phyloP scores from a whole-genome alignment of 2,888 invertebrate genomes.

The Drosophila testacea region DNA sequence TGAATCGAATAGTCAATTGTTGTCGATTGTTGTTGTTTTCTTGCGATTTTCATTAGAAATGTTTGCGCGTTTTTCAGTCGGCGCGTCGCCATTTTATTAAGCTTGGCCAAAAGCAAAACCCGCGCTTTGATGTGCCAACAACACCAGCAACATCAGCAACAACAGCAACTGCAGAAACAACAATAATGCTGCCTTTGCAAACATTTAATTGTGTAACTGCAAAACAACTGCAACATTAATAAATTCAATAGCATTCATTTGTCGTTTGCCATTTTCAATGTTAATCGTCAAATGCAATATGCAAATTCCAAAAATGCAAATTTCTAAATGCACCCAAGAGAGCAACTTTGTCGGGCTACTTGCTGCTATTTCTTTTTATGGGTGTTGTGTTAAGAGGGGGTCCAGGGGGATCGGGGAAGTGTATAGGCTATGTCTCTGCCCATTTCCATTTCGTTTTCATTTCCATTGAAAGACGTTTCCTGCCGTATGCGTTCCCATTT shows the following conservation, averaged over 20 bases:
- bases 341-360: conserved; percentile 32
- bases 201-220: conserved; percentile 77
- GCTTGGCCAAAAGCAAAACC: conserved; percentile 43
- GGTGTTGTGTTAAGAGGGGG: background rate
- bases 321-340: conserved; percentile 57
- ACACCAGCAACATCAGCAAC: conserved; percentile 22
- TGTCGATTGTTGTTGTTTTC: conserved; percentile 26
- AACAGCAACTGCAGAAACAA: conserved; percentile 6
- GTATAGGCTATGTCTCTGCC: conserved; percentile 17
- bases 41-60: conserved; percentile 75
- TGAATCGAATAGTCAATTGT: conserved; percentile 61
- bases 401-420: background rate
- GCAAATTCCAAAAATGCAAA: conserved; percentile 56
- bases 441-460: conserved; percentile 76
- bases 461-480: conserved; percentile 80
- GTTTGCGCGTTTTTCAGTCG: conserved; percentile 68
- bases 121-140: conserved; percentile 52
- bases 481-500: conserved; percentile 51
- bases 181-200: conserved; percentile 52
- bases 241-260: conserved; percentile 65
- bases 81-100: conserved; percentile 56
- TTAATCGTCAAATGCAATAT: conserved; percentile 67
- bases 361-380: background rate
- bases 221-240: conserved; percentile 59
- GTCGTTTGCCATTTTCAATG: conserved; percentile 75